Evolutionary conservation across 2,888 invertebrate genomes (phyloP).

Genomic region (Ceramica pisi): DNA sequence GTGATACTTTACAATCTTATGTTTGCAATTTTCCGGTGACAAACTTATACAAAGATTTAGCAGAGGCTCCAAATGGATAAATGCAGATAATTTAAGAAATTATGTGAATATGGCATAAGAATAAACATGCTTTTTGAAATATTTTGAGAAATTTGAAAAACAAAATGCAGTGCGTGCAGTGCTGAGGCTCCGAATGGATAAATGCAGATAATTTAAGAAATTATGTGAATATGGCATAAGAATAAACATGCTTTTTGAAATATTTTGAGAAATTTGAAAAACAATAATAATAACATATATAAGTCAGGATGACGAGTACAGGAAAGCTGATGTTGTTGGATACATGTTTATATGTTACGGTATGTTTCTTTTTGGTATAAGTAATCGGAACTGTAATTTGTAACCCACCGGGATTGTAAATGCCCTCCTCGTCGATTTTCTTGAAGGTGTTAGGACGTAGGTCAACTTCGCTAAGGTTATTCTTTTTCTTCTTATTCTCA

Average conservation of each 20-base stretch:
- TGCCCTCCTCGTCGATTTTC: slow-evolving; percentile 87
- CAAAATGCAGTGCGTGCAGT: not conserved
- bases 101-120: not conserved
- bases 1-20: too few relatives aligned
- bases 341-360: not conserved
- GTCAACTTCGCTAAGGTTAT: slow-evolving; percentile 83
- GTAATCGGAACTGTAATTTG: not conserved
- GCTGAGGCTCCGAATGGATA: not conserved
- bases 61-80: not conserved
- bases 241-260: not conserved
- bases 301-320: not conserved
- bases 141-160: not conserved
- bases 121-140: not conserved
- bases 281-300: too few relatives aligned
- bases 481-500: slow-evolving; percentile 82
- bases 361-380: not conserved
- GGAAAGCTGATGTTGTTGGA: not conserved
- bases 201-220: not conserved
- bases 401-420: slow-evolving; percentile 83
- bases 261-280: not conserved
- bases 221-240: not conserved
- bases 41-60: too few relatives aligned
- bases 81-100: not conserved
- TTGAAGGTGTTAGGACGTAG: slow-evolving; percentile 85
- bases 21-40: too few relatives aligned